Base-by-base conservation (phyloP, 2,797 vertebrate species). In the Spinus olivaceus region DNA sequence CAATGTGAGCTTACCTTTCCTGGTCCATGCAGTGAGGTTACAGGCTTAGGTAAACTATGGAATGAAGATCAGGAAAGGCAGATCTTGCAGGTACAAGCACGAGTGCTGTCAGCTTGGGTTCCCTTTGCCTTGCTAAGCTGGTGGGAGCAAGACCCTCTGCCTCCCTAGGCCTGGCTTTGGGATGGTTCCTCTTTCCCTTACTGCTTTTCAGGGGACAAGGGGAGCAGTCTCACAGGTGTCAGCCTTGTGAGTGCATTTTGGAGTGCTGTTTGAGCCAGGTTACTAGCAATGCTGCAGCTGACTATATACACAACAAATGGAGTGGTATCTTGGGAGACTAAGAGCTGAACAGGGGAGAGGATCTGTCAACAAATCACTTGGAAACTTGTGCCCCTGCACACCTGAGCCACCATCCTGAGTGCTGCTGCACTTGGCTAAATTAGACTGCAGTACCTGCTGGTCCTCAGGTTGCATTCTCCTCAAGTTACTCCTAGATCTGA, bases 381-480 rank as follows among this genome's bases (percentile, higher is more conserved):
- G 79, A 64, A 88, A 81, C 30, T 59, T 35, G n/a, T 90, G 57
- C 16, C 28, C 53, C 50, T 50, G 65, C 18, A 44, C 56, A 46
- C 60, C 67, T 0, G 8, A 83, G 33, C 72, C 56, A 41, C 54
- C 4, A 3, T n/a, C 37, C 69, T 22, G 37, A 30, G 44, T 13
- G 65, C 57, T 74, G 50, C 81, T 72, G 85, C 49, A 7, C 59
- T 86, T 72, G 1, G 5, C 19, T 76, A 78, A 78, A 83, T 86
- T 30, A 64, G 33, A 6, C 35, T 24, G 33, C 19, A 12, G 39
- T 8, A 25, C 59, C 61, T 84, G 71, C 70, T 37, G 10, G 23
- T 65, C 39, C 60, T 95, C 69, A 33, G 50, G 78, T 88, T 90
- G 64, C 60, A 5, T 41, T 44, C 41, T 91, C 25, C 56, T 93